Conservation (phyloP, 2,797 vertebrate genomes). For the Tokudaia tokunoshimensis region DNA sequence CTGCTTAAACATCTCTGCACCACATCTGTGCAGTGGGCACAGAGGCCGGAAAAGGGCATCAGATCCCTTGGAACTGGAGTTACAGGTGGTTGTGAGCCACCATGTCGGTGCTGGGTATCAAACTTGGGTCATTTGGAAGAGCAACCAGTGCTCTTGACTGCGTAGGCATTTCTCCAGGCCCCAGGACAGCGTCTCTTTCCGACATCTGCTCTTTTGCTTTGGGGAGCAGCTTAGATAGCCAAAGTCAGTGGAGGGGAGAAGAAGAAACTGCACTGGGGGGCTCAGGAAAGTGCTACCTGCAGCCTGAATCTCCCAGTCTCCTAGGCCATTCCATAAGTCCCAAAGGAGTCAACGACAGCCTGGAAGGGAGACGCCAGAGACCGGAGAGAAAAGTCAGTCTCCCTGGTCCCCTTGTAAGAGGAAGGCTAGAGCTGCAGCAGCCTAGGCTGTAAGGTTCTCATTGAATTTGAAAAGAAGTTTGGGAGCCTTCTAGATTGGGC, state of each 20-base stretch:
- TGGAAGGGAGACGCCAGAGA: neutral
- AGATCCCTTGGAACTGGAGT: neutral
- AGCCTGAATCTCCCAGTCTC: neutral
- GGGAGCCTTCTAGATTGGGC: neutral
- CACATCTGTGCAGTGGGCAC: neutral
- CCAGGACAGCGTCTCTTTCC: neutral
- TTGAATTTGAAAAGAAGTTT: neutral
- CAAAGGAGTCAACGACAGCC: neutral
- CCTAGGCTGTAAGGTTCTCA: neutral
- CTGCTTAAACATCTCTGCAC: neutral
- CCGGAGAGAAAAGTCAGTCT: neutral
- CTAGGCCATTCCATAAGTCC: fast-evolving
- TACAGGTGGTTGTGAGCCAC: neutral
- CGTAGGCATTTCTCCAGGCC: neutral
- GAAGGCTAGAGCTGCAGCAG: neutral
- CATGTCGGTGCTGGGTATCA: neutral
- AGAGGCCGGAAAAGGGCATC: neutral
- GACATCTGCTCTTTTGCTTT: fast-evolving
- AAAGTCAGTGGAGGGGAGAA: neutral
- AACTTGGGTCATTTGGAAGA: neutral
- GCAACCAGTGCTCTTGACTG: neutral
- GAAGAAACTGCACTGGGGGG: neutral
- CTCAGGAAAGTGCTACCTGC: neutral
- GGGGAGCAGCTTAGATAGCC: neutral
- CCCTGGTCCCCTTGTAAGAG: neutral